Base-by-base conservation (phyloP, 2,797 vertebrate species). In the Anas bernieri region DNA sequence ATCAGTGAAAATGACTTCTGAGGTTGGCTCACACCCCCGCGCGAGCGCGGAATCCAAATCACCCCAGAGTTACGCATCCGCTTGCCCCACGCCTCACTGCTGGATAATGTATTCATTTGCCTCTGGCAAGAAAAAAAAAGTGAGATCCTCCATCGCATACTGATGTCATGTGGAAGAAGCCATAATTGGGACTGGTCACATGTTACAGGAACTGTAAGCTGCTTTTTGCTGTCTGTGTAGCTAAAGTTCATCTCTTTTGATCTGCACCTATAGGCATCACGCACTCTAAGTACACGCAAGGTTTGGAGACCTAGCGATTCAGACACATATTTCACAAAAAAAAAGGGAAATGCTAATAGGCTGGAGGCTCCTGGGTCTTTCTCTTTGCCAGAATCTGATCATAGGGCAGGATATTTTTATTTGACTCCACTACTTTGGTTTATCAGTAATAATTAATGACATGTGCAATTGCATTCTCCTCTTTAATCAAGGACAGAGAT, bases 101-200 rank as follows among this genome's bases (percentile, higher is more conserved):
- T 97, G 83, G 93, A 96, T 99, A 99, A 99, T 98, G 98, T 98
- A 99, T 99, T 99, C 99, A 98, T 98, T 99, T 98, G 99, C 99
- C 99, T 98, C 98, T 98, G 98, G 99, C 99, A 73, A 98, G 97
- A 98, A 98, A 97, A 97, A 98, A 98, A 96, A 96, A 97, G 97
- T 97, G 97, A 98, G 98, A 97, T 97, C 98, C 97, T 96, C 97
- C 97, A 97, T 97, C 93, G 98, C 98, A 99, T 99, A 99, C 98
- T 99, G 98, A 99, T 99, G 97, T 97, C 97, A 96, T 97, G 97
- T 96, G 97, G 98, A 97, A 98, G 96, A 96, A 98, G 97, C 98
- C 97, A 96, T 98, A 94, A 96, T 95, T 95, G 96, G 94, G 91
- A 28, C 93, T 69, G 83, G 92, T 97, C 93, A 91, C 82, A 59